A percentile compares a stretch with the other conserved stretches of the same genome.
Conservation (phyloP, 2,888 invertebrate genomes). For the Aelia acuminata region DNA sequence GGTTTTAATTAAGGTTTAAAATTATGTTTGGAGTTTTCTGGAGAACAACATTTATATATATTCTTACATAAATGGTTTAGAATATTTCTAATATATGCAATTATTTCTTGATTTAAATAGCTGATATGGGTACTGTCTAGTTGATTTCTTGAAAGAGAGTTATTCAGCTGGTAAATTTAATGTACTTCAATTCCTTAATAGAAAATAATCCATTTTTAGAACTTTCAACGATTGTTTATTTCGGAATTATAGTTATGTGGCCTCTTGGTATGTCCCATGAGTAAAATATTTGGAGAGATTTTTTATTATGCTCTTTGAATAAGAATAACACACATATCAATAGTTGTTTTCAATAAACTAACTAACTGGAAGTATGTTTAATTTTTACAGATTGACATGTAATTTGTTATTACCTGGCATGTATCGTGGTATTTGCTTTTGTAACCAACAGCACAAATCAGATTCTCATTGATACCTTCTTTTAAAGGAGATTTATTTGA, state of each 20-base stretch:
- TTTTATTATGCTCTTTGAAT: background rate
- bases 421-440: constrained; percentile 63
- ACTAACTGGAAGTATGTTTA: background rate
- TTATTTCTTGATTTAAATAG: background rate
- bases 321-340: background rate
- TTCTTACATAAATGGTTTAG: background rate
- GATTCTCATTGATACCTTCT: constrained; percentile 60
- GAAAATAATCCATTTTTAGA: background rate
- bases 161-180: background rate
- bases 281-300: background rate
- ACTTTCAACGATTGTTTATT: background rate
- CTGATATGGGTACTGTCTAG: background rate
- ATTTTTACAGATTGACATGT: background rate
- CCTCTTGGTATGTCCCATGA: background rate
- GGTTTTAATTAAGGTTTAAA: background rate
- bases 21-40: background rate
- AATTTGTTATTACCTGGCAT: constrained; percentile 63
- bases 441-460: constrained; percentile 65
- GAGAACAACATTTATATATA: background rate
- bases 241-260: background rate
- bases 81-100: background rate
- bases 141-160: background rate
- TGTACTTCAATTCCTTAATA: background rate
- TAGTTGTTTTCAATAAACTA: background rate
- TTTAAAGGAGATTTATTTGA: constrained; percentile 57